A percentile compares a stretch with the other conserved stretches of the same genome.
Conservation (phyloP, 2,113 vertebrate species). For the Promerops cafer region DNA sequence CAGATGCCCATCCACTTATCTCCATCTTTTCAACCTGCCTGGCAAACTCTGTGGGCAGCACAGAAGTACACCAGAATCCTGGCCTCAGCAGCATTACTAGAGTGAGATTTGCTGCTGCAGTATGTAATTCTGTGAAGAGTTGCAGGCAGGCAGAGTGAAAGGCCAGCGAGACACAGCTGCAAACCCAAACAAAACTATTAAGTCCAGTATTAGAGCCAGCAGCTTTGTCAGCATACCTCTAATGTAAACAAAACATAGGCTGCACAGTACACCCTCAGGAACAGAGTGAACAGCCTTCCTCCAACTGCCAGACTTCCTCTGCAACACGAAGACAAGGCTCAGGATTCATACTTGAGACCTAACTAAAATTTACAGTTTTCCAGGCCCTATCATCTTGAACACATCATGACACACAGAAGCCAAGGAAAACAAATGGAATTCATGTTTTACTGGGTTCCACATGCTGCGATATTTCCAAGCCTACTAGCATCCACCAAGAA, state of each 20-base stretch:
- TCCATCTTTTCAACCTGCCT: not conserved
- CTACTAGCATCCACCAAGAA: constrained; percentile 67
- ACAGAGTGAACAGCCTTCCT: constrained; percentile 1
- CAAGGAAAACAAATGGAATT: constrained; percentile 77
- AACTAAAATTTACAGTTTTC: constrained; percentile 67
- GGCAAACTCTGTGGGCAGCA: not conserved
- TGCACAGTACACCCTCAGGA: not conserved
- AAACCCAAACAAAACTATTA: constrained; percentile 36
- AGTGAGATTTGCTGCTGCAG: not conserved
- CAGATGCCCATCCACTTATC: not conserved
- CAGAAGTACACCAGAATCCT: not conserved
- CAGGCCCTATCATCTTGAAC: constrained; percentile 71
- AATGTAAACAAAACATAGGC: constrained; percentile 32
- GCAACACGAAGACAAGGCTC: constrained; percentile 46
- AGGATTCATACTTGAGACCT: constrained; percentile 49
- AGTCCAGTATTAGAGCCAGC: constrained; percentile 16
- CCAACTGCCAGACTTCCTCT: constrained; percentile 48
- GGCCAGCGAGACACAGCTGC: not conserved
- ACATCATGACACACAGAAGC: constrained; percentile 78
- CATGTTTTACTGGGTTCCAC: constrained; percentile 72
- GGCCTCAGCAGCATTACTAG: not conserved
- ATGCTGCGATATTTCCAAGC: constrained; percentile 70
- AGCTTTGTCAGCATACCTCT: constrained; percentile 46
- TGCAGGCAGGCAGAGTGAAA: not conserved
- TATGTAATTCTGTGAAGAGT: not conserved